These are phyloP conservation scores for Neogobius melanostomus DNA, from an alignment of 2,113 vertebrate genomes.

Conservation along the genomic window DNA sequence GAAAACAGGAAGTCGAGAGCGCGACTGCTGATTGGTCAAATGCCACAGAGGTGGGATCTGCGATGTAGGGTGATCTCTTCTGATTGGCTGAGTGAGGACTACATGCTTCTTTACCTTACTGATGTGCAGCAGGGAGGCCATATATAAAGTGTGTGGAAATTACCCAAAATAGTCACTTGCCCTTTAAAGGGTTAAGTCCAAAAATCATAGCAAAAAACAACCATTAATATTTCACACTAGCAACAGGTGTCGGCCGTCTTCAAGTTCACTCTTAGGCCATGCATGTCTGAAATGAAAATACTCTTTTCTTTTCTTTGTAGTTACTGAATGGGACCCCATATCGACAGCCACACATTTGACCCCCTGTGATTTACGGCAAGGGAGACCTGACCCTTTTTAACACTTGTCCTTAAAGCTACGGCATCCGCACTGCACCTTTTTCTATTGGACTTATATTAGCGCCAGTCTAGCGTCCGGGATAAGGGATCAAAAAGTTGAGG, in stretches of 20 bases:
- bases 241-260: conserved; percentile 49
- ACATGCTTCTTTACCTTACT: no score
- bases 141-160: no score
- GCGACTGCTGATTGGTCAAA: no score
- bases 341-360: conserved; percentile 52
- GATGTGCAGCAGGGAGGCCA: no score
- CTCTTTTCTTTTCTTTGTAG: conserved; percentile 61
- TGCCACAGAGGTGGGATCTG: no score
- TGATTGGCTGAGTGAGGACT: no score
- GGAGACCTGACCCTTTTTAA: conserved; percentile 35
- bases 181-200: no score
- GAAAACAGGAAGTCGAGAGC: no score
- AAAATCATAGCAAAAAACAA: no score
- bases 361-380: conserved; percentile 65
- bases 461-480: conserved; percentile 53
- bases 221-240: conserved; percentile 27
- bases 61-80: no score
- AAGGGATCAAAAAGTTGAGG: conserved; percentile 72
- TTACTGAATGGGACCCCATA: conserved; percentile 52
- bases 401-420: conserved; percentile 59
- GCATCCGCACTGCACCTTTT: conserved; percentile 31
- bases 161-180: no score
- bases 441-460: conserved; percentile 35
- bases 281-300: conserved; percentile 58
- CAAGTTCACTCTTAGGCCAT: conserved; percentile 28